These are phyloP conservation scores for Hyles vespertilio DNA, from an alignment of 1,140 invertebrate genomes.

Conservation along the genomic window DNA sequence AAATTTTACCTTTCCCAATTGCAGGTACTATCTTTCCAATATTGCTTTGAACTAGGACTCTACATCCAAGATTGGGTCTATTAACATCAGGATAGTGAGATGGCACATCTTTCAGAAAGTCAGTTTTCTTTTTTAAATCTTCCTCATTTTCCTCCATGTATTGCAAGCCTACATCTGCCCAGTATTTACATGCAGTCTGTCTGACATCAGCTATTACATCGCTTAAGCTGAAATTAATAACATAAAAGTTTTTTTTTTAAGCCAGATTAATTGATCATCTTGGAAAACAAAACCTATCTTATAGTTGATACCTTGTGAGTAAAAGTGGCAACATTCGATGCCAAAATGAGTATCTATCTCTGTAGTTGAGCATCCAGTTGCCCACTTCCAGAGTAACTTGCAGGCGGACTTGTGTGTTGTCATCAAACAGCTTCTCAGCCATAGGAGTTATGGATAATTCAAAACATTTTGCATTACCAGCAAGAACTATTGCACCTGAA, in stretches of 20 bases:
- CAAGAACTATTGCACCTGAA: constrained; percentile 65
- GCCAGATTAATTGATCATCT: too few species aligned
- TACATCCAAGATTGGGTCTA: constrained; percentile 86
- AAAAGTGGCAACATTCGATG: constrained; percentile 83
- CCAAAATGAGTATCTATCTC: constrained; percentile 87
- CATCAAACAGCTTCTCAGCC: constrained; percentile 86
- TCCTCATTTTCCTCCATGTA: constrained; percentile 86
- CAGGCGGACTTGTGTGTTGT: constrained; percentile 79
- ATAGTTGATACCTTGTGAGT: constrained; percentile 76
- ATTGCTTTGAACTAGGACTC: constrained; percentile 81
- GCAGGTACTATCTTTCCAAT: constrained; percentile 83
- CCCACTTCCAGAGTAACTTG: constrained; percentile 81
- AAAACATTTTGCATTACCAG: constrained; percentile 66
- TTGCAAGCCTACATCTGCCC: constrained; percentile 81
- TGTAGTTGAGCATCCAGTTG: constrained; percentile 81
- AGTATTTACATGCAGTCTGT: constrained; percentile 77
- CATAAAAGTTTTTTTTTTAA: too few species aligned
- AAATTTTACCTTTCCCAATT: constrained; percentile 68
- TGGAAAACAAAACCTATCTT: too few species aligned
- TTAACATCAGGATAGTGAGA: constrained; percentile 81
- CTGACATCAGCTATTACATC: constrained; percentile 82
- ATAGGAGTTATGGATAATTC: constrained; percentile 77
- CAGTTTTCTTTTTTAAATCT: constrained; percentile 82
- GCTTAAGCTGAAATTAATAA: constrained; percentile 65
- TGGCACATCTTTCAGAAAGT: constrained; percentile 79